These are phyloP conservation scores for Drosophila paranaensis DNA, from an alignment of 2,888 invertebrate genomes.

Conservation along the genomic window DNA sequence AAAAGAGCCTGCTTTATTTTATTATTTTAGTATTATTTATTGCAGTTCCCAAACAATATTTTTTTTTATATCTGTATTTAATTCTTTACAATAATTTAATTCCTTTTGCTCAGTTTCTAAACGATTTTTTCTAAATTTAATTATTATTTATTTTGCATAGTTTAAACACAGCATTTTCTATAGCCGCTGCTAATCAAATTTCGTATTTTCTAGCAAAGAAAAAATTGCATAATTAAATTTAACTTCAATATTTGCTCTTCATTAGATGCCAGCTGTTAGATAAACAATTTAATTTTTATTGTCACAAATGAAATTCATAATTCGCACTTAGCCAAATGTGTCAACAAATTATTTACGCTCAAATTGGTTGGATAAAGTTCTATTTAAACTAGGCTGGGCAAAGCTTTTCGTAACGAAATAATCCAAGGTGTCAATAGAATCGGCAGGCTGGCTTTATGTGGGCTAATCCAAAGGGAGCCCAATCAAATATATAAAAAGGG, in stretches of 20 bases:
- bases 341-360: conserved; percentile 7
- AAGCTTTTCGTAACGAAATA: conserved; percentile 13
- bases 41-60: too few species aligned
- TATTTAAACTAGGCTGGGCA: conserved; percentile 1
- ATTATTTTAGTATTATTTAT: too few species aligned
- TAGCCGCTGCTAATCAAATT: not conserved
- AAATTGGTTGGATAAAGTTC: conserved; percentile 2
- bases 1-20: too few species aligned
- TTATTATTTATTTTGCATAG: not conserved
- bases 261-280: not conserved
- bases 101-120: too few species aligned
- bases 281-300: conserved; percentile 9
- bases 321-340: conserved; percentile 1
- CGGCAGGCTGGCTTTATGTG: not conserved
- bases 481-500: not conserved
- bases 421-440: conserved; percentile 9
- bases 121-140: too few species aligned
- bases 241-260: not conserved
- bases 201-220: not conserved
- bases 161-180: not conserved
- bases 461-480: not conserved
- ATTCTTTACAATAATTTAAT: too few species aligned
- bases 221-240: not conserved
- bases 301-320: not conserved
- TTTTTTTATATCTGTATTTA: too few species aligned